These are phyloP conservation scores for Pipistrellus pygmaeus DNA, from an alignment of 2,797 vertebrate genomes.

Conservation along the genomic window DNA sequence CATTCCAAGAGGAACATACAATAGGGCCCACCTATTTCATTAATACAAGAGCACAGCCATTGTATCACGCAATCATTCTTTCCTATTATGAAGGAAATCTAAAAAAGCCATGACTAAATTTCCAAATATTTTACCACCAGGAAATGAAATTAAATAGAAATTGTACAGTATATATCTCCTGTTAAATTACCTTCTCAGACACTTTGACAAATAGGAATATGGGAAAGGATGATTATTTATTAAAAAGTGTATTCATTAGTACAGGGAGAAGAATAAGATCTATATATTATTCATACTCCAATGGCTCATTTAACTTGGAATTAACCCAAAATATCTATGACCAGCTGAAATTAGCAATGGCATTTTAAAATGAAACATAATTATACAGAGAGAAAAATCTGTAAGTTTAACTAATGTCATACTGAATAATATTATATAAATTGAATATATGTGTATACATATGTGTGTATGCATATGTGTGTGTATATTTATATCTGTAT, in stretches of 20 bases:
- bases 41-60: not conserved
- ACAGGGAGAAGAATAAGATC: not conserved
- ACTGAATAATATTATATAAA: not conserved
- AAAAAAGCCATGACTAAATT: not conserved
- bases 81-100: not conserved
- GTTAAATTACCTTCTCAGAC: constrained; percentile 39
- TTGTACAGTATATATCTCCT: not conserved
- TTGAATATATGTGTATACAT: not conserved
- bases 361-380: constrained; percentile 34
- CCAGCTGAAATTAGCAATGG: constrained; percentile 6
- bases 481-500: too few relatives aligned
- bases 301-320: constrained; percentile 39
- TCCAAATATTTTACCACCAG: constrained; percentile 39
- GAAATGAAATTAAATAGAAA: constrained; percentile 33
- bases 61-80: not conserved
- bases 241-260: constrained; percentile 33
- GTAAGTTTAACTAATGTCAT: not conserved
- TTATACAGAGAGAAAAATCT: not conserved
- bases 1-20: not conserved
- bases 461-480: too few relatives aligned
- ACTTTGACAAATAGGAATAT: constrained; percentile 12
- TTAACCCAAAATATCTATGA: not conserved
- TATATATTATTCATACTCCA: constrained; percentile 22
- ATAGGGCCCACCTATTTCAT: not conserved
- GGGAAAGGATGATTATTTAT: constrained; percentile 21